Evolutionary conservation across 2,113 vertebrate genomes (phyloP).

Genomic region (Cnemophilus loriae): DNA sequence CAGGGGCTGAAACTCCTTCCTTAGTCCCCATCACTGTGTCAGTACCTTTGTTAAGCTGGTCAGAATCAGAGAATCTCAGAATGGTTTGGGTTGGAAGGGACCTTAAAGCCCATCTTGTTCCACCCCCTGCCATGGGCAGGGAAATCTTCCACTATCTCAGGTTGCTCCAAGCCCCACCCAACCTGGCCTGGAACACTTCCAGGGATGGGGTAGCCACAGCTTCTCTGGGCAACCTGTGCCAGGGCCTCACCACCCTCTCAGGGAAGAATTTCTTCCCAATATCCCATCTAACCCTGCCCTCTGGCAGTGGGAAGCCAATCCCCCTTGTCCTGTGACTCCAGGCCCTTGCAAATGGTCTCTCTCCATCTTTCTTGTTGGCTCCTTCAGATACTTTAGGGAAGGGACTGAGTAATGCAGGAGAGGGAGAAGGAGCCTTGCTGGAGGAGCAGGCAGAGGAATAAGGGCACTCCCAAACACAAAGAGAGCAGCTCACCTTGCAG

Average conservation of each 20-base stretch:
- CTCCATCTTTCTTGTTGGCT: not conserved
- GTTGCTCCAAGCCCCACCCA: accelerated
- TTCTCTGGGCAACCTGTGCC: not conserved
- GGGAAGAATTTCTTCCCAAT: not conserved
- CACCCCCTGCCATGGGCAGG: not conserved
- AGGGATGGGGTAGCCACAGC: not conserved
- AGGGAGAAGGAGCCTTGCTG: not conserved
- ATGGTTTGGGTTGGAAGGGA: not conserved
- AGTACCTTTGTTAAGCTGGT: not conserved
- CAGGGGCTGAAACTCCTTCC: not conserved
- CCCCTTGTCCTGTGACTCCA: not conserved
- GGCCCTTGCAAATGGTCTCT: not conserved
- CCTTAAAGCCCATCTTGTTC: accelerated
- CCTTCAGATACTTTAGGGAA: not conserved
- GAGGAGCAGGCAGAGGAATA: not conserved
- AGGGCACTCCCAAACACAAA: not conserved
- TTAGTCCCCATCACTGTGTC: not conserved
- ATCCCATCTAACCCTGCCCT: not conserved
- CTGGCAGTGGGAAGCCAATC: not conserved
- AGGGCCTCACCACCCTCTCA: accelerated
- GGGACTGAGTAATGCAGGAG: not conserved
- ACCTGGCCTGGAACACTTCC: accelerated
- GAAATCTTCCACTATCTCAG: not conserved
- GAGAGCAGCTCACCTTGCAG: not conserved
- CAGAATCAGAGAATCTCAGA: not conserved